phyloP scores from a whole-genome alignment of 2,888 invertebrate genomes.

The Himalopsyche anomala region DNA sequence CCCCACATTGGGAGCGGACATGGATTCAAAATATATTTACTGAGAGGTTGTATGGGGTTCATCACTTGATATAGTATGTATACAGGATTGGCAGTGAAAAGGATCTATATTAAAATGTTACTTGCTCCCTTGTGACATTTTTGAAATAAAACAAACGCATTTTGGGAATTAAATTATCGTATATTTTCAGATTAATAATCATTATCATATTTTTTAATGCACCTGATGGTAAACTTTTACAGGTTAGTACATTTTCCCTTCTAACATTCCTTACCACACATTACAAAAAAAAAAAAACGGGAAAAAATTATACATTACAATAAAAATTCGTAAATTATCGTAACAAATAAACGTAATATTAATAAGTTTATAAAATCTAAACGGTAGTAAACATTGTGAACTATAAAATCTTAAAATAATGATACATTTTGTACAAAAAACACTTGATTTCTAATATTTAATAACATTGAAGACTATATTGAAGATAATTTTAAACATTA shows the following conservation, averaged over 20 bases:
- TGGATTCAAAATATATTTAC: no score
- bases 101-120: no score
- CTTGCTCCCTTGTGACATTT: no score
- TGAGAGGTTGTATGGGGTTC: no score
- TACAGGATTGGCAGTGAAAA: no score
- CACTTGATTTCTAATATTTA: conserved; percentile 54
- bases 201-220: conserved; percentile 59
- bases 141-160: conserved; percentile 18
- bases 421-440: conserved; percentile 63
- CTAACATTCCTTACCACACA: conserved; percentile 44
- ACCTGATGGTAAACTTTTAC: conserved; percentile 61
- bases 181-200: conserved; percentile 63
- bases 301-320: conserved; percentile 57
- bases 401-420: conserved; percentile 63
- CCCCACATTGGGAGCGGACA: no score
- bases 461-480: conserved; percentile 54
- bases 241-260: conserved; percentile 61
- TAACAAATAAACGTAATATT: conserved; percentile 62
- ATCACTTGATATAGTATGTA: no score
- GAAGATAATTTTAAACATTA: conserved; percentile 19
- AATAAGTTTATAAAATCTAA: conserved; percentile 63
- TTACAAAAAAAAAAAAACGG: conserved; percentile 56
- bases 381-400: conserved; percentile 64
- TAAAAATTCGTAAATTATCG: conserved; percentile 61
- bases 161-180: conserved; percentile 56